These are phyloP conservation scores for Drosophila histrio DNA, from an alignment of 2,888 invertebrate genomes.

Conservation along the genomic window DNA sequence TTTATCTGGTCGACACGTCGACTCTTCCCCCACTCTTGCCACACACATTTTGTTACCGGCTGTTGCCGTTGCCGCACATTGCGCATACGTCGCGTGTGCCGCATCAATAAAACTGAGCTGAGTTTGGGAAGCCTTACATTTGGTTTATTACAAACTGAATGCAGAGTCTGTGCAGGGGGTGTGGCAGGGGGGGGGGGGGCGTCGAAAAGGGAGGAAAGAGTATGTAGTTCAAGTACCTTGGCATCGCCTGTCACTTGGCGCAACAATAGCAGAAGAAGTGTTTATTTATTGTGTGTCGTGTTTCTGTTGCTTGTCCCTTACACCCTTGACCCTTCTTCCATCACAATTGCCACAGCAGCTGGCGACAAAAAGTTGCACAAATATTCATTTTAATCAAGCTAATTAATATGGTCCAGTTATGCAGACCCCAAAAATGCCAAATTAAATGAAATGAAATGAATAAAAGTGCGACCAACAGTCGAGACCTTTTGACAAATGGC, in stretches of 20 bases:
- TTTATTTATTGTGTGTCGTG: conserved; percentile 67
- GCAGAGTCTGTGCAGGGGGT: background rate
- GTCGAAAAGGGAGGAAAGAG: background rate
- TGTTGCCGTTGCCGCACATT: conserved; percentile 45
- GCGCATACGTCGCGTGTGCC: conserved; percentile 62
- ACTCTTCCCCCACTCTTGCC: background rate
- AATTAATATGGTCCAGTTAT: conserved; percentile 75
- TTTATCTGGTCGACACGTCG: conserved; percentile 61
- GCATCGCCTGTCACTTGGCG: conserved; percentile 46
- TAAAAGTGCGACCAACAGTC: conserved; percentile 26
- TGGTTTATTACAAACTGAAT: conserved; percentile 59
- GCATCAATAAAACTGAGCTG: conserved; percentile 68
- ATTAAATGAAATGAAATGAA: conserved; percentile 32
- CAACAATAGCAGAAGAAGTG: conserved; percentile 63
- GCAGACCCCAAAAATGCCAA: conserved; percentile 29
- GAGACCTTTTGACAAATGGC: conserved; percentile 22
- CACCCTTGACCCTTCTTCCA: background rate
- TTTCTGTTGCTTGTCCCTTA: background rate
- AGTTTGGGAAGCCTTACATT: conserved; percentile 65
- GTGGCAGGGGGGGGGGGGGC: background rate
- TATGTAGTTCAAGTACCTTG: conserved; percentile 47
- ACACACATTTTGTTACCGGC: conserved; percentile 12
- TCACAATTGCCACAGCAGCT: conserved; percentile 32
- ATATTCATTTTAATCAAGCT: conserved; percentile 79
- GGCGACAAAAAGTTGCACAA: conserved; percentile 57